Conservation (phyloP, 1,140 invertebrate genomes). For the Antheraea pernyi region DNA sequence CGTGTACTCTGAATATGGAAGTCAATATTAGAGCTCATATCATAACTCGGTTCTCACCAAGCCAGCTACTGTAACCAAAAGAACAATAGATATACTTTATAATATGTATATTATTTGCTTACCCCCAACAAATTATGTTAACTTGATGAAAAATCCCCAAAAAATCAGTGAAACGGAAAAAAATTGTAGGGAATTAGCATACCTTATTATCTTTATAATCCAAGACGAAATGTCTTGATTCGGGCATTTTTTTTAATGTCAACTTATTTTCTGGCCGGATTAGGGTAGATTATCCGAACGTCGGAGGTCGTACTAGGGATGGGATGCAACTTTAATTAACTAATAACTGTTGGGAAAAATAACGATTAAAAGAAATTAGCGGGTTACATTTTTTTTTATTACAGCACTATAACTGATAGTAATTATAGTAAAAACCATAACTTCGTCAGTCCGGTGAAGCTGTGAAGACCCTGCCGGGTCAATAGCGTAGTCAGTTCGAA, state of each 20-base stretch:
- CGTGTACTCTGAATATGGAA: no score
- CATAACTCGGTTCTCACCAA: no score
- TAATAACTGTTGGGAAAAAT: neutral
- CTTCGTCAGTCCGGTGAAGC: no score
- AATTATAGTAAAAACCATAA: no score
- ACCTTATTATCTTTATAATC: constrained; percentile 4
- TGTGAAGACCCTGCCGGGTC: no score
- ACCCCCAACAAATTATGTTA: neutral
- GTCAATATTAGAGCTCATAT: no score
- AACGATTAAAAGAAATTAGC: neutral
- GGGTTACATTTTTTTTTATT: neutral
- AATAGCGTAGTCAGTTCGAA: no score
- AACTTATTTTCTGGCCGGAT: neutral
- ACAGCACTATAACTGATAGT: no score
- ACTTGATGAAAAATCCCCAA: neutral
- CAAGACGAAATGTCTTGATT: constrained; percentile 4
- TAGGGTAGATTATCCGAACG: constrained; percentile 2
- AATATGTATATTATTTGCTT: neutral
- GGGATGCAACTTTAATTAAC: neutral
- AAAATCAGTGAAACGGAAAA: neutral
- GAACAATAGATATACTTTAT: no score
- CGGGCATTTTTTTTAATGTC: constrained; percentile 3
- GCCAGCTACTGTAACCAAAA: no score
- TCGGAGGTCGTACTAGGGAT: neutral
- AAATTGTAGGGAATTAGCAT: neutral